phyloP scores from a whole-genome alignment of 2,888 invertebrate genomes.

The Rhagonycha lutea region DNA sequence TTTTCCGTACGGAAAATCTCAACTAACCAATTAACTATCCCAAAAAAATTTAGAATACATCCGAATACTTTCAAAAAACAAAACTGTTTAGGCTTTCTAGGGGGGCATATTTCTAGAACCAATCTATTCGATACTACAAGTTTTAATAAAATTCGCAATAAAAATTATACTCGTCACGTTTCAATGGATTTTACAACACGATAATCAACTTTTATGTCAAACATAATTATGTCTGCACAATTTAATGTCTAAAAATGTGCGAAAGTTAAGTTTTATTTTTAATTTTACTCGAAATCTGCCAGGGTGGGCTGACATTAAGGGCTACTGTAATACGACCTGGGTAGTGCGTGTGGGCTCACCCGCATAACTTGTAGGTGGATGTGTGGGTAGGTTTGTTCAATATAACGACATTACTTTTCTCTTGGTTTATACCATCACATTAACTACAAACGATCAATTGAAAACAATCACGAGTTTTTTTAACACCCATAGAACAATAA shows the following conservation, averaged over 20 bases:
- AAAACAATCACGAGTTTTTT: background rate
- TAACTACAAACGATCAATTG: background rate
- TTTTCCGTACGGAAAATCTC: background rate
- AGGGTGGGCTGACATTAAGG: constrained; percentile 24
- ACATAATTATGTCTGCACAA: background rate
- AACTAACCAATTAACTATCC: background rate
- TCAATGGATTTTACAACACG: background rate
- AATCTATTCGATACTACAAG: background rate
- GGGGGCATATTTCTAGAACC: background rate
- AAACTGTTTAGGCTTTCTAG: too few relatives aligned
- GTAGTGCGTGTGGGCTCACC: constrained; percentile 36
- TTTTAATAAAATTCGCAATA: background rate
- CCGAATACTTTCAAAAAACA: too few relatives aligned
- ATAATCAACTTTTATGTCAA: background rate
- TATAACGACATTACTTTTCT: background rate
- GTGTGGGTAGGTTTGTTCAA: constrained; percentile 20
- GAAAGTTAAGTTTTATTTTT: constrained; percentile 2
- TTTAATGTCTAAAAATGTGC: background rate
- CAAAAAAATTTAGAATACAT: too few relatives aligned
- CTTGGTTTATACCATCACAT: background rate
- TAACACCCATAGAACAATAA: background rate
- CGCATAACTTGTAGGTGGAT: constrained; percentile 33
- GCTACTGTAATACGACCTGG: constrained; percentile 29
- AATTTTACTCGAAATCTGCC: constrained; percentile 20
- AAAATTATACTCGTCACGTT: background rate